Conservation (phyloP, 2,888 invertebrate genomes). For the Rhogogaster chlorosoma region DNA sequence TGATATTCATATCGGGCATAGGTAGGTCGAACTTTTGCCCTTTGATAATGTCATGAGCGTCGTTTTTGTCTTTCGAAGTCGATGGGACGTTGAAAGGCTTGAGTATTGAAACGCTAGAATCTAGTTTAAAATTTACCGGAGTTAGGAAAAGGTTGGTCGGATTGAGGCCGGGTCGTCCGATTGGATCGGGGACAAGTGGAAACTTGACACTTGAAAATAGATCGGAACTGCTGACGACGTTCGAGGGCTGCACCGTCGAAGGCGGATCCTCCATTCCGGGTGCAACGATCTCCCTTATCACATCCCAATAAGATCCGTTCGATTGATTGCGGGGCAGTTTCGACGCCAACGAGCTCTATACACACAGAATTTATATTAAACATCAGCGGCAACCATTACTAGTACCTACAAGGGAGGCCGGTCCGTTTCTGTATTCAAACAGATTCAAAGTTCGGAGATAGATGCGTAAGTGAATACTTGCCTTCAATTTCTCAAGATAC, state of each 20-base stretch:
- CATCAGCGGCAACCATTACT: background rate
- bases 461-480: slow-evolving; percentile 58
- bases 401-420: background rate
- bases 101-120: slow-evolving; percentile 71
- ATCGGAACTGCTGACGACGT: slow-evolving; percentile 82
- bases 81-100: slow-evolving; percentile 71
- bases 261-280: slow-evolving; percentile 84
- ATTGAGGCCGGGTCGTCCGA: slow-evolving; percentile 87
- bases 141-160: slow-evolving; percentile 90
- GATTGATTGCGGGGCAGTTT: slow-evolving; percentile 91
- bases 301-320: slow-evolving; percentile 89
- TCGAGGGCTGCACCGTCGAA: slow-evolving; percentile 81
- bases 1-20: slow-evolving; percentile 55
- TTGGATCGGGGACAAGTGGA: slow-evolving; percentile 86
- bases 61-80: slow-evolving; percentile 68
- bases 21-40: slow-evolving; percentile 58
- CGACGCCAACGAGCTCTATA: slow-evolving; percentile 84
- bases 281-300: slow-evolving; percentile 87
- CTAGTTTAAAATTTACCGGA: slow-evolving; percentile 78
- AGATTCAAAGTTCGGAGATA: background rate
- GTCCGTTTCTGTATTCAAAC: background rate
- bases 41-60: slow-evolving; percentile 60
- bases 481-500: slow-evolving; percentile 91
- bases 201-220: slow-evolving; percentile 85
- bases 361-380: background rate